These are phyloP conservation scores for Heliconius nattereri DNA, from an alignment of 1,140 invertebrate genomes.

Conservation along the genomic window DNA sequence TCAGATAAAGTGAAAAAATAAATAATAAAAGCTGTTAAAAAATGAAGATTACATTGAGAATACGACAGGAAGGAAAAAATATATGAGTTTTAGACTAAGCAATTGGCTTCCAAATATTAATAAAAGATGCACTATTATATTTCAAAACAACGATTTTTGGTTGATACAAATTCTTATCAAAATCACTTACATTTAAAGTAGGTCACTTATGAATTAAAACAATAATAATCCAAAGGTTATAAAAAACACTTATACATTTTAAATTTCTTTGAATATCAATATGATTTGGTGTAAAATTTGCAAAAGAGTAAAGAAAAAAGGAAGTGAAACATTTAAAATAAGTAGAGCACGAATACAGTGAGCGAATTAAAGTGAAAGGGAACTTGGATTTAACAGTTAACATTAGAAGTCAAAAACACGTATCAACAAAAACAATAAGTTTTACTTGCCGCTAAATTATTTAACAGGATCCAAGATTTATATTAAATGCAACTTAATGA, in stretches of 20 bases:
- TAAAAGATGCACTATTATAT: neutral
- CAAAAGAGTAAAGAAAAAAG: conserved; percentile 24
- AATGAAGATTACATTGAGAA: no score
- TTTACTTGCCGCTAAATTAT: neutral
- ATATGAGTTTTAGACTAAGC: neutral
- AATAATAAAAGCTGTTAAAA: no score
- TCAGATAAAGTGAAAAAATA: no score
- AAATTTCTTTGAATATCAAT: neutral
- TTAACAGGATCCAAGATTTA: neutral
- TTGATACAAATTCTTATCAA: neutral
- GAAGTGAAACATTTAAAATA: conserved; percentile 48
- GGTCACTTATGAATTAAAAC: conserved; percentile 1
- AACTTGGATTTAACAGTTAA: conserved; percentile 37
- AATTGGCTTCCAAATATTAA: neutral
- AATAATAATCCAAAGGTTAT: neutral
- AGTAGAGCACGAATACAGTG: conserved; percentile 78
- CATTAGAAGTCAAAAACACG: conserved; percentile 21
- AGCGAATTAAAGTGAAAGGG: conserved; percentile 78
- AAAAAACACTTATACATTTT: neutral
- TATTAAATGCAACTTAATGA: conserved; percentile 9
- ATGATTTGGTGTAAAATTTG: neutral
- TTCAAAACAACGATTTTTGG: neutral
- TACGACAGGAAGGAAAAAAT: no score
- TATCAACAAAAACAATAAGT: conserved; percentile 1
- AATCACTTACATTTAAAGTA: conserved; percentile 19